Evolutionary conservation across 1,140 invertebrate species (phyloP), one percentile per base, ranked within the genome.

Genomic region (Neodiprion lecontei): DNA sequence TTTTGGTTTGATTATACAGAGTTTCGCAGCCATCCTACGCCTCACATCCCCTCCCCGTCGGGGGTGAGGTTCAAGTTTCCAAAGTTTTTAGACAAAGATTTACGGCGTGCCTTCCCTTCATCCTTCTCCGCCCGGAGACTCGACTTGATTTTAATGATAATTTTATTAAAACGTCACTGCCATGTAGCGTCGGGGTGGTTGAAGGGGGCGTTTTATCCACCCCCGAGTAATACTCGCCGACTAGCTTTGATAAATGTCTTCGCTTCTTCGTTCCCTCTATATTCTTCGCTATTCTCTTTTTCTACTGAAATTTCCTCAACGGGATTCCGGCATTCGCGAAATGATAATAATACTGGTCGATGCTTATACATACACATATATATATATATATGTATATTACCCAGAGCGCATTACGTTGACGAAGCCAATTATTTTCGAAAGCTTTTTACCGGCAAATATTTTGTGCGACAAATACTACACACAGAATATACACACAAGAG

Each of bases 11-110:
- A 61, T 61, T 61, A 61, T 61, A 61, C 53, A 61, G 53, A 61
- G 53, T 14, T 61, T 61, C 53, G 53, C n/a, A 12, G 53, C 53
- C n/a, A 61, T 61, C 53, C 53, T 61, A 5, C 53, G 53, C 53
- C 53, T 61, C 53, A 61, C 53, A 5, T 9, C 53, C 7, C 53
- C 11, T 5, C 28, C 28, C 28, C 28, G 5, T 40, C 28, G 28
- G 28, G 28, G 28, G 28, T 40, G 28, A 40, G 28, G 28, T 40
- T 40, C 28, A 40, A 40, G 28, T 61, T 61, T 61, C 53, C 28
- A 61, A 61, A 61, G 53, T 61, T 61, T 61, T 61, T 61, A 61
- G 53, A 61, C 53, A 61, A 61, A 61, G 53, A 61, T 61, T 61
- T 61, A 61, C 53, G 53, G 53, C 53, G 50, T 53, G 11, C 53